Conservation (phyloP, 1,140 invertebrate species). For the Pissodes strobi region DNA sequence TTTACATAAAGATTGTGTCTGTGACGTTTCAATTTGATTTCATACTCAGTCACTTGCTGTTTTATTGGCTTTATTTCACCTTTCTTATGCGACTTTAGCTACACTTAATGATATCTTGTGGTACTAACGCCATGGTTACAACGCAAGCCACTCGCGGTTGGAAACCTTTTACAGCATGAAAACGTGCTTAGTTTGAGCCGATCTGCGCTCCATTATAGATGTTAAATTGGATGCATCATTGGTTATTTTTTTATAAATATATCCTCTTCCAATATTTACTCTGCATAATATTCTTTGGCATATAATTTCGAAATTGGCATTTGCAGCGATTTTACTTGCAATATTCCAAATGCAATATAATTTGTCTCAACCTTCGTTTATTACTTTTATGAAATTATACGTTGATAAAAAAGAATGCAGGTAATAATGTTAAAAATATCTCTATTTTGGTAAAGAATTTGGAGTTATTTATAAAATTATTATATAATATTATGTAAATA, state of each 20-base stretch:
- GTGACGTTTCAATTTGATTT: constrained; percentile 53
- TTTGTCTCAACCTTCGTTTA: no score
- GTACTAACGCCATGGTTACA: constrained; percentile 46
- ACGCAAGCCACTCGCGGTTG: constrained; percentile 44
- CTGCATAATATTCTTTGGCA: constrained; percentile 13
- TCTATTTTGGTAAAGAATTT: no score
- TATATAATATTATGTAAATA: no score
- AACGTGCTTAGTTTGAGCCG: constrained; percentile 45
- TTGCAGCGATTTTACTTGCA: neutral
- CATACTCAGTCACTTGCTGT: constrained; percentile 53
- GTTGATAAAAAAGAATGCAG: no score
- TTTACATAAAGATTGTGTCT: constrained; percentile 38
- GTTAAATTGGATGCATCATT: constrained; percentile 42
- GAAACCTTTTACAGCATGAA: constrained; percentile 47
- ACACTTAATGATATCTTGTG: constrained; percentile 48
- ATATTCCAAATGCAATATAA: neutral
- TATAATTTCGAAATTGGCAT: neutral
- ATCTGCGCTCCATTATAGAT: constrained; percentile 47
- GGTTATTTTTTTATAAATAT: constrained; percentile 34
- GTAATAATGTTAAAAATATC: no score
- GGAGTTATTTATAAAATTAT: no score
- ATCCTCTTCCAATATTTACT: constrained; percentile 26
- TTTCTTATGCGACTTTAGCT: constrained; percentile 49
- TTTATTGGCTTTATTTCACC: constrained; percentile 53
- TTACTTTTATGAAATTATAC: no score